A percentile compares a stretch with the other conserved stretches of the same genome.
Conservation (phyloP, 2,888 invertebrate genomes). For the Micoletzkya japonica region DNA sequence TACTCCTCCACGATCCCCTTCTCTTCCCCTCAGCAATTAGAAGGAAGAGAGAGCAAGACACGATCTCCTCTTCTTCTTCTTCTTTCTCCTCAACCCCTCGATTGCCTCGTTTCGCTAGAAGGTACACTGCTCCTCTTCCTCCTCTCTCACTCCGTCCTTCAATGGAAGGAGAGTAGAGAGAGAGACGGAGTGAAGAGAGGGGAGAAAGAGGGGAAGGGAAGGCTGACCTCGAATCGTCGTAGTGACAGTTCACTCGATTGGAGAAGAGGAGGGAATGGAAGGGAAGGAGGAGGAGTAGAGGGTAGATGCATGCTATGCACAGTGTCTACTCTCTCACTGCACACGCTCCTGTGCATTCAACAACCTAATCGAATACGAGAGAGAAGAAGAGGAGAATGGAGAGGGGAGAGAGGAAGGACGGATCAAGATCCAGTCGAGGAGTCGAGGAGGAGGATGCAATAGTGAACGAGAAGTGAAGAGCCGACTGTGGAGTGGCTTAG, state of each 20-base stretch:
- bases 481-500: not conserved
- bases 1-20: conserved; percentile 16
- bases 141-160: conserved; percentile 23
- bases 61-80: conserved; percentile 7
- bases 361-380: not conserved
- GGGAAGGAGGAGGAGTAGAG: too few species aligned
- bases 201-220: not conserved
- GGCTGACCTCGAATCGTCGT: not conserved
- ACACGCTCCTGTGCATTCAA: not conserved
- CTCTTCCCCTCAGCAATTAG: conserved; percentile 6
- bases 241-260: too few species aligned
- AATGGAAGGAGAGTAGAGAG: conserved; percentile 4
- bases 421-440: too few species aligned
- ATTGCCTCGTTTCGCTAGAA: too few species aligned
- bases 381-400: not conserved
- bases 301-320: not conserved
- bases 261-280: too few species aligned
- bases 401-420: not conserved
- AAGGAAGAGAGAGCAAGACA: not conserved
- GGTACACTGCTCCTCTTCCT: not conserved
- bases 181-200: conserved; percentile 1
- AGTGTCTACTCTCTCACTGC: not conserved
- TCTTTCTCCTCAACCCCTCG: not conserved
- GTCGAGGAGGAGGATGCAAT: not conserved
- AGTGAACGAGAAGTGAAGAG: not conserved